Conservation (phyloP, 2,113 vertebrate genomes). For the Pipa parva region DNA sequence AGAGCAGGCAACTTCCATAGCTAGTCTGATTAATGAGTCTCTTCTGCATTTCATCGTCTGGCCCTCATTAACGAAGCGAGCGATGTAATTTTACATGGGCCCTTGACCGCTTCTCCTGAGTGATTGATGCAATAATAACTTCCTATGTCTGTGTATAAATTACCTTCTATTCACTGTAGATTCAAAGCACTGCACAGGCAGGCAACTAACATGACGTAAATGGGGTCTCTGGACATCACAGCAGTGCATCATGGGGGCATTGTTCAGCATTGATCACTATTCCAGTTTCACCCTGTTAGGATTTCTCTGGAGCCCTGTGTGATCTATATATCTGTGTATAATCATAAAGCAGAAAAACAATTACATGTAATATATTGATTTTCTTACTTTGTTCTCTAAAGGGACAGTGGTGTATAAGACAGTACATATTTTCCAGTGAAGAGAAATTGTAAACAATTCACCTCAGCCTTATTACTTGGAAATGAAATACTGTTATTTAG, state of each 20-base stretch:
- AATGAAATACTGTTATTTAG: no score
- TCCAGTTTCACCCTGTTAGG: neutral
- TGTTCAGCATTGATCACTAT: neutral
- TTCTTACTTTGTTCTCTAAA: neutral
- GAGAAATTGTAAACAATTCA: no score
- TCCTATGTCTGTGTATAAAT: conserved; percentile 12
- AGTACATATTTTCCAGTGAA: no score
- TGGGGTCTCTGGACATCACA: neutral
- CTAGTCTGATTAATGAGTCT: conserved; percentile 47
- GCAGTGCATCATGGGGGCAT: neutral
- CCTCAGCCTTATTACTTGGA: no score
- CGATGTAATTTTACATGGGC: conserved; percentile 49
- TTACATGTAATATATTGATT: conserved; percentile 25
- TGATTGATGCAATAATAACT: conserved; percentile 44
- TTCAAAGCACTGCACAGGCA: neutral
- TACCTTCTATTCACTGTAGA: neutral
- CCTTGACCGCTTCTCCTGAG: conserved; percentile 36
- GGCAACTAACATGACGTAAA: conserved; percentile 6
- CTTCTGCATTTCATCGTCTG: conserved; percentile 41
- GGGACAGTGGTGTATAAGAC: neutral
- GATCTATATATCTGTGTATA: neutral
- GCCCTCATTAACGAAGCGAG: conserved; percentile 47
- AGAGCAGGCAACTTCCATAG: neutral
- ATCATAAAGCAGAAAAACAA: conserved; percentile 9
- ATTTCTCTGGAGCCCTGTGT: conserved; percentile 15